A percentile compares a stretch with the other conserved stretches of the same genome.
Evolutionary conservation across 2,113 vertebrate species (phyloP).

Genomic region (Aphyosemion australe): DNA sequence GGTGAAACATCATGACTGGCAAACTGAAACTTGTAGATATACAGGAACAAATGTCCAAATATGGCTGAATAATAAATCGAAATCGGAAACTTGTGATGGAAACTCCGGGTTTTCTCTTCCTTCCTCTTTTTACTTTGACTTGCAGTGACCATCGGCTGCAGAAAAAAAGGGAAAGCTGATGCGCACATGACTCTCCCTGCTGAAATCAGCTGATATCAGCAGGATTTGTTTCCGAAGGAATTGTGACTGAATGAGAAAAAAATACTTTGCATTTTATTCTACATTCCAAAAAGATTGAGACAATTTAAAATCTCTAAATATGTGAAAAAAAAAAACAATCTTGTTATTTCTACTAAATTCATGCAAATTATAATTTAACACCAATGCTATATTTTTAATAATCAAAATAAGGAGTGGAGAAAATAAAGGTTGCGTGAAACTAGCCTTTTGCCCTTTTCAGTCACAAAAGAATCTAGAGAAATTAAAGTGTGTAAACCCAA

Average conservation of each 20-base stretch:
- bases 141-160: neutral
- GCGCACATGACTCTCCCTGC: constrained; percentile 21
- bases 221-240: neutral
- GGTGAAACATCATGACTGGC: neutral
- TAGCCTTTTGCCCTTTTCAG: too few species aligned
- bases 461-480: too few species aligned
- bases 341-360: too few species aligned
- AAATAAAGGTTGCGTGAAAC: too few species aligned
- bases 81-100: constrained; percentile 10
- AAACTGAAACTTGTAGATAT: constrained; percentile 7
- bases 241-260: neutral
- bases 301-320: too few species aligned
- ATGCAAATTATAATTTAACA: too few species aligned
- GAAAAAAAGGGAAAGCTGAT: neutral
- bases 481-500: too few species aligned
- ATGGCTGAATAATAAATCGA: constrained; percentile 14
- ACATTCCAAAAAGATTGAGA: too few species aligned
- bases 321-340: too few species aligned
- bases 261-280: too few species aligned
- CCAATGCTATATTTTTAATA: too few species aligned
- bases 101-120: constrained; percentile 30
- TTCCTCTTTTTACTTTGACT: constrained; percentile 33
- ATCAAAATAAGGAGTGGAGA: too few species aligned
- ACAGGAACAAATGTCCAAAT: constrained; percentile 37
- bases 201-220: constrained; percentile 53